A percentile compares a stretch with the other conserved stretches of the same genome.
Evolutionary conservation across 2,113 vertebrate species (phyloP).

Genomic region (Sapajus apella): DNA sequence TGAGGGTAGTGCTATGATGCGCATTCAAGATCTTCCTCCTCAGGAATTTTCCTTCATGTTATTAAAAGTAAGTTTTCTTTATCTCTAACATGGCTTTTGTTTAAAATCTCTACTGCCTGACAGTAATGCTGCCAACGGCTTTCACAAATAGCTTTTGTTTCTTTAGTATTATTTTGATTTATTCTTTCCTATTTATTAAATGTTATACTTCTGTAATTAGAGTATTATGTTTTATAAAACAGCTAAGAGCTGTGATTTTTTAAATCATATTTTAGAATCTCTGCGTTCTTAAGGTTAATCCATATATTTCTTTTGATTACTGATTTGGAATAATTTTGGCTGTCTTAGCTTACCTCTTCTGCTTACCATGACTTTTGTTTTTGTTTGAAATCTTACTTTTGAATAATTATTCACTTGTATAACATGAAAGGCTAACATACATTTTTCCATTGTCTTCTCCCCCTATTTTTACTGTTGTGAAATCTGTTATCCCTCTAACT

Average conservation of each 20-base stretch:
- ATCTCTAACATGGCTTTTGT: neutral
- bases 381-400: constrained; percentile 8
- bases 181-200: neutral
- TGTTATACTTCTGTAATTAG: neutral
- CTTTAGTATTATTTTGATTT: neutral
- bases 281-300: neutral
- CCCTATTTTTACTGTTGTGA: neutral
- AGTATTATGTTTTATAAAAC: neutral
- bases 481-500: neutral
- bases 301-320: neutral
- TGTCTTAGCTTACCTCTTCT: neutral
- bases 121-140: neutral
- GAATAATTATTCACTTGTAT: neutral
- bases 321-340: neutral
- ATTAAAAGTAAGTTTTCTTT: constrained; percentile 23
- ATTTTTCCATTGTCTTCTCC: neutral
- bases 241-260: neutral
- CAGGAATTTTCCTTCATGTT: neutral
- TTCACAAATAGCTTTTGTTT: neutral
- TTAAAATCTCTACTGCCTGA: neutral
- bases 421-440: neutral
- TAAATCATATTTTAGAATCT: neutral
- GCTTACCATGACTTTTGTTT: neutral
- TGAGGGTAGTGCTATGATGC: neutral
- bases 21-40: neutral